Conservation (phyloP, 2,797 vertebrate genomes). For the Ctenopoma kingsleyae region DNA sequence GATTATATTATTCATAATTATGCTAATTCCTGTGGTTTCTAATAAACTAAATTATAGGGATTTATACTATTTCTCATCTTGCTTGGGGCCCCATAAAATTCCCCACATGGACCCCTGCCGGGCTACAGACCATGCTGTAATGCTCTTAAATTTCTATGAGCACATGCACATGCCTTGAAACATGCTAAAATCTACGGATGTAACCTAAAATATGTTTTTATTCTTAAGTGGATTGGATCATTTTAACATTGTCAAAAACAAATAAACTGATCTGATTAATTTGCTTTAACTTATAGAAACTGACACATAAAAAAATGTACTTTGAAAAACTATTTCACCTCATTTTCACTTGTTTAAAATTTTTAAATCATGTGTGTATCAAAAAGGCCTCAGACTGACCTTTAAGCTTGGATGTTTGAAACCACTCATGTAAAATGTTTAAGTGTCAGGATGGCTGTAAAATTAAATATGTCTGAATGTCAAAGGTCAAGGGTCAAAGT, state of each 20-base stretch:
- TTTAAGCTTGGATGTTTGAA: neutral
- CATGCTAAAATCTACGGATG: conserved; percentile 23
- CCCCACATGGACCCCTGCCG: conserved; percentile 63
- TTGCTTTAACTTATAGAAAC: neutral
- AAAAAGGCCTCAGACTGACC: neutral
- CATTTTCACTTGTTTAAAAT: neutral
- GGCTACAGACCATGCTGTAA: conserved; percentile 56
- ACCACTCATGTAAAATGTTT: neutral
- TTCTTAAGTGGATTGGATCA: conserved; percentile 16
- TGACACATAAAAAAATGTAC: neutral
- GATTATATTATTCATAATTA: conserved; percentile 1
- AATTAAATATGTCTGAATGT: conserved; percentile 5
- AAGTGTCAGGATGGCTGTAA: neutral
- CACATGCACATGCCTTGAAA: conserved; percentile 58
- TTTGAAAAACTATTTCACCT: neutral
- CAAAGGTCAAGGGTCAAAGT: conserved; percentile 40
- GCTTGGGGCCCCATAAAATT: conserved; percentile 51
- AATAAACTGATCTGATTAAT: neutral
- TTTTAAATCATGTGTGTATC: neutral
- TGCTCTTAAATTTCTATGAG: conserved; percentile 66
- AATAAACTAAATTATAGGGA: conserved; percentile 30
- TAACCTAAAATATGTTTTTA: conserved; percentile 7
- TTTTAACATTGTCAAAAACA: neutral
- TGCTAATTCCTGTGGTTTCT: conserved; percentile 4
- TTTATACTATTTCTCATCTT: conserved; percentile 53